A percentile compares a stretch with the other conserved stretches of the same genome.
Evolutionary conservation across 2,113 vertebrate genomes (phyloP).

Genomic region (Antechinus stuartii): DNA sequence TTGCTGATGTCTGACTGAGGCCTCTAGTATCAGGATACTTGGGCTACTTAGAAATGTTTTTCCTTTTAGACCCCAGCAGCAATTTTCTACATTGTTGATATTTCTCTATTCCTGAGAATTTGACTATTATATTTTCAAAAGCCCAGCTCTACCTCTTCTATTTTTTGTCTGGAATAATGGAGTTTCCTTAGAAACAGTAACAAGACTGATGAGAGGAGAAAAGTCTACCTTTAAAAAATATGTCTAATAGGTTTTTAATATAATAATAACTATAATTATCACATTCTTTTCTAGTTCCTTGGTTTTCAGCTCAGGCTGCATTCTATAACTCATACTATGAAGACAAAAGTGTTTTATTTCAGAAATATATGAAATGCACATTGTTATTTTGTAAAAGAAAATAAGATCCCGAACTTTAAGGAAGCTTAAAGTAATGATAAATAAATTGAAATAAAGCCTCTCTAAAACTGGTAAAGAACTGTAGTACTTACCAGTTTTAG

Average conservation of each 20-base stretch:
- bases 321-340: slow-evolving; percentile 81
- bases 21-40: slow-evolving; percentile 31
- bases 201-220: slow-evolving; percentile 80
- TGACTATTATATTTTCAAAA: slow-evolving; percentile 55
- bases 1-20: background rate
- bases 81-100: background rate
- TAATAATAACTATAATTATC: slow-evolving; percentile 71
- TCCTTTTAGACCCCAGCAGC: background rate
- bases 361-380: slow-evolving; percentile 76
- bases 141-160: slow-evolving; percentile 76
- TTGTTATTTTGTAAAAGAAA: slow-evolving; percentile 85
- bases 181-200: slow-evolving; percentile 85
- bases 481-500: too few species aligned
- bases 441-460: background rate
- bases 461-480: background rate
- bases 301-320: slow-evolving; percentile 77
- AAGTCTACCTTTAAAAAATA: slow-evolving; percentile 78
- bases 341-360: slow-evolving; percentile 79
- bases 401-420: slow-evolving; percentile 75
- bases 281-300: slow-evolving; percentile 76
- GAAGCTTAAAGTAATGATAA: background rate
- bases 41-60: slow-evolving; percentile 19
- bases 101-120: slow-evolving; percentile 50
- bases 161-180: slow-evolving; percentile 78
- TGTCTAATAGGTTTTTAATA: slow-evolving; percentile 80